These are phyloP conservation scores for Heliconius charithonia DNA, from an alignment of 2,888 invertebrate species.

Conservation along the genomic window DNA sequence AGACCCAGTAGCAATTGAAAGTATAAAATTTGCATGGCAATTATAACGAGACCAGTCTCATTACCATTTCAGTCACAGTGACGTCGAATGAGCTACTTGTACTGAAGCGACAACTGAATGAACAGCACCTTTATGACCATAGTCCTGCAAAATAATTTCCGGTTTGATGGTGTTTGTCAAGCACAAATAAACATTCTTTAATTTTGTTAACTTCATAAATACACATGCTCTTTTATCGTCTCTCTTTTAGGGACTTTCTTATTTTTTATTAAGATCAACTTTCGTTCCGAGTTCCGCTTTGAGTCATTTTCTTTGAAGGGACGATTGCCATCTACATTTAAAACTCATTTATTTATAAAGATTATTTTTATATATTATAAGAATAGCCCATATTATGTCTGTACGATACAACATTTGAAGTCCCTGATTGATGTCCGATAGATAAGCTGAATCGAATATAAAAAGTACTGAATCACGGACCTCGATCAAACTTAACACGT, in stretches of 20 bases:
- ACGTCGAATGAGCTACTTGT: conserved; percentile 61
- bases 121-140: conserved; percentile 32
- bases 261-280: not conserved
- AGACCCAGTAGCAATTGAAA: conserved; percentile 47
- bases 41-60: conserved; percentile 66
- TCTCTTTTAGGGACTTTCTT: not conserved
- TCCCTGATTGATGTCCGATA: not conserved
- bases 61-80: conserved; percentile 79
- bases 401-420: not conserved
- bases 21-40: conserved; percentile 72
- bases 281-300: not conserved
- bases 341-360: not conserved
- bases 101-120: conserved; percentile 42
- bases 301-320: not conserved
- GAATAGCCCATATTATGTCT: not conserved
- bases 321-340: not conserved
- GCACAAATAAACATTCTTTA: conserved; percentile 13
- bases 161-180: not conserved
- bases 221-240: conserved; percentile 3
- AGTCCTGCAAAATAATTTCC: conserved; percentile 28
- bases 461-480: not conserved
- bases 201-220: not conserved
- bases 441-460: not conserved
- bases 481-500: not conserved
- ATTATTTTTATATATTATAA: too few relatives aligned